Base-by-base conservation (phyloP, 2,888 invertebrate genomes). In the Micropterix aruncella region DNA sequence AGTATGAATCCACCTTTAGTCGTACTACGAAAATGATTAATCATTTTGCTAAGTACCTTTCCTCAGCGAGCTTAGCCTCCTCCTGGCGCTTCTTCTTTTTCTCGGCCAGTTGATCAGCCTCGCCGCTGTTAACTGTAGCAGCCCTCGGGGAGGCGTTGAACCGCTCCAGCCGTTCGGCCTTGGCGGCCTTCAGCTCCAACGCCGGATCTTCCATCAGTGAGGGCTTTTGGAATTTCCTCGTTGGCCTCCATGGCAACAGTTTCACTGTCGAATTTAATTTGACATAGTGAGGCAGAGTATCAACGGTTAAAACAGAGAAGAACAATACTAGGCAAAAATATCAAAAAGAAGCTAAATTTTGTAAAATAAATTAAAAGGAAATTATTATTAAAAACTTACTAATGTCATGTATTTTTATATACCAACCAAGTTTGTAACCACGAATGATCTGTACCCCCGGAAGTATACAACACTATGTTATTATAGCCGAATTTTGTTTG, bases 241-340 rank as follows among this genome's bases (percentile, higher is more conserved):
- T 75, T 55, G 81, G 78, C 57, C 82, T 77, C 61, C 74, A 70
- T 52, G 82, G 78, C 51, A 79, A 74, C 68, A 82, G 72, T 57
- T 76, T 74, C 53, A 74, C 73, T 73, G 72, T 62, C 64, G 62
- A 41, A 27, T 27, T 27, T 27, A 27, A 7, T 27, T 27, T 27
- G n/a, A n/a, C n/a, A n/a, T n/a, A n/a, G n/a, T n/a, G n/a, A n/a
- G n/a, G n/a, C n/a, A n/a, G n/a, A n/a, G n/a, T n/a, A n/a, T n/a
- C n/a, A n/a, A n/a, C n/a, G n/a, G n/a, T n/a, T n/a, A n/a, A n/a
- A n/a, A n/a, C n/a, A n/a, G n/a, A n/a, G n/a, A n/a, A n/a, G n/a
- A n/a, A n/a, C n/a, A n/a, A n/a, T n/a, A n/a, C n/a, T n/a, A n/a
- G n/a, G n/a, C n/a, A n/a, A n/a, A n/a, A n/a, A n/a, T n/a, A n/a